Evolutionary conservation across 1,140 invertebrate species (phyloP).

Genomic region (Ephestia elutella): DNA sequence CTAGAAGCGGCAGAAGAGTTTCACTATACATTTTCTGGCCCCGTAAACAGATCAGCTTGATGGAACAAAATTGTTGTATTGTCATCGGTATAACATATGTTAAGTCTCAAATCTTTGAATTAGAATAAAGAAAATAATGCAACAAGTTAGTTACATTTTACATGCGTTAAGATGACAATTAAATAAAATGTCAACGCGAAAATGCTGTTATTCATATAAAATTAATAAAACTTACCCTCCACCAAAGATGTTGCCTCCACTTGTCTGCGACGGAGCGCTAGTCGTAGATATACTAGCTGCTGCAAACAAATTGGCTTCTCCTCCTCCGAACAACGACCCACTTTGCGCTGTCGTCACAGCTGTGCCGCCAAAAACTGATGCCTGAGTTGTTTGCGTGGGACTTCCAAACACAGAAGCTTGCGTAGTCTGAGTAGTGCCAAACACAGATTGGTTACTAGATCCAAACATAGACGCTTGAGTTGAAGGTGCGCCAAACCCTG

Average conservation of each 20-base stretch:
- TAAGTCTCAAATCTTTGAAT: no score
- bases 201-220: no score
- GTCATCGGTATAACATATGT: no score
- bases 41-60: no score
- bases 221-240: constrained; percentile 32
- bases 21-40: no score
- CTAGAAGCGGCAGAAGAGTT: no score
- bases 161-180: no score
- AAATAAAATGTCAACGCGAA: no score
- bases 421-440: constrained; percentile 23
- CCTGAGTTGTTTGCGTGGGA: constrained; percentile 14
- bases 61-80: no score
- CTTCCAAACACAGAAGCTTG: constrained; percentile 17
- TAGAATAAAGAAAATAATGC: no score
- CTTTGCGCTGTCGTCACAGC: constrained; percentile 29
- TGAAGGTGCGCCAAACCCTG: constrained; percentile 30
- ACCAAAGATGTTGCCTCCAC: constrained; percentile 54
- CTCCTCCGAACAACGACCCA: constrained; percentile 45
- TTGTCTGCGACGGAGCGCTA: constrained; percentile 34
- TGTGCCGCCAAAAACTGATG: constrained; percentile 24
- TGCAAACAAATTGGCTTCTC: constrained; percentile 47
- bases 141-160: no score
- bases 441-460: constrained; percentile 28
- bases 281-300: constrained; percentile 59
- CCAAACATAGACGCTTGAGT: constrained; percentile 35